Percentiles rank a stretch among this genome's conserved stretches.
Conservation (phyloP, 2,797 vertebrate genomes). For the Aldrovandia affinis region DNA sequence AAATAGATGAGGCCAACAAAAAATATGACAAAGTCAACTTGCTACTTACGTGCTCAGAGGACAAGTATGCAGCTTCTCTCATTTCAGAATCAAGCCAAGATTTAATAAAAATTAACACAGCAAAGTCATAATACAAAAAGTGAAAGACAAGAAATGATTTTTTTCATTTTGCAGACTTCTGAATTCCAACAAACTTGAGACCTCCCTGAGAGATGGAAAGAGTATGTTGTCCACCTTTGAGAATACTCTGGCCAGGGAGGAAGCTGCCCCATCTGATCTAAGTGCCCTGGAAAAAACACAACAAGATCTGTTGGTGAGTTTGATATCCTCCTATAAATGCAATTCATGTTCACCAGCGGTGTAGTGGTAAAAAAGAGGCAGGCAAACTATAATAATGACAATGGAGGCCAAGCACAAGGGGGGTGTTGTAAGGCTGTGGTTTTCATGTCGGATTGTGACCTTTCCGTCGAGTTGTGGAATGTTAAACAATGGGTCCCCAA, state of each 20-base stretch:
- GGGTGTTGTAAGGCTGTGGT: no score
- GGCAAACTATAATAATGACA: no score
- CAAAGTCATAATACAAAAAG: neutral
- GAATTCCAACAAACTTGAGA: conserved; percentile 84
- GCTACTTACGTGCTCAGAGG: conserved; percentile 83
- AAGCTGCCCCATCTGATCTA: conserved; percentile 81
- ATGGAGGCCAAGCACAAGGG: no score
- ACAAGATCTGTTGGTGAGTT: conserved; percentile 83
- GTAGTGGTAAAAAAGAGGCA: no score
- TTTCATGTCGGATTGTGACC: no score
- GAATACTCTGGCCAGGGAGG: conserved; percentile 84
- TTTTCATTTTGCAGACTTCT: conserved; percentile 74
- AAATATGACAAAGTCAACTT: conserved; percentile 82
- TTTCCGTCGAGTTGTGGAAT: no score
- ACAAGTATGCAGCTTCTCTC: conserved; percentile 78
- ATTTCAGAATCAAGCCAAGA: neutral
- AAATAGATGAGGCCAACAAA: conserved; percentile 79
- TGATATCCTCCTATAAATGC: neutral
- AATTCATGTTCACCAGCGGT: neutral
- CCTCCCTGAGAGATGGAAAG: conserved; percentile 83
- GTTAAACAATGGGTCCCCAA: no score
- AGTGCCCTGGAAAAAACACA: conserved; percentile 79
- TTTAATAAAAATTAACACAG: neutral
- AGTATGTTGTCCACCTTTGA: conserved; percentile 80
- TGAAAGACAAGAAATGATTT: neutral